Evolutionary conservation across 35 echinoderm and acorn worm genomes (phyloP).

Genomic region (Apostichopus parvimensis): DNA sequence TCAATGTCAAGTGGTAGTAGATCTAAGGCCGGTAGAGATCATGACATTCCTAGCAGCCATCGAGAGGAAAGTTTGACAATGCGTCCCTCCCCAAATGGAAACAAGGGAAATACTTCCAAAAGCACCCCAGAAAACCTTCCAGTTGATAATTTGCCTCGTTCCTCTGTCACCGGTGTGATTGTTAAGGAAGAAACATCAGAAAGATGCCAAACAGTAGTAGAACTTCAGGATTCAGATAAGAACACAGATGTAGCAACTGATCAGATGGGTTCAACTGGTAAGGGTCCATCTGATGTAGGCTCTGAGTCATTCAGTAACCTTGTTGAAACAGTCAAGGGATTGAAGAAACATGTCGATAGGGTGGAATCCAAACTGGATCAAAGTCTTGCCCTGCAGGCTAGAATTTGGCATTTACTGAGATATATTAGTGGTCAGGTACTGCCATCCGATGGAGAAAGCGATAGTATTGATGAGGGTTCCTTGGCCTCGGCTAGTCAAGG

Average conservation of each 20-base stretch:
- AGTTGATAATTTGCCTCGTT: not conserved
- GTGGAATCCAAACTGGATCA: conserved; percentile 13
- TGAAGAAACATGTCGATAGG: conserved; percentile 2
- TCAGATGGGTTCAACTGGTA: not conserved
- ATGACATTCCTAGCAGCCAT: not conserved
- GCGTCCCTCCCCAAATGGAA: not conserved
- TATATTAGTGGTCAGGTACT: conserved; percentile 21
- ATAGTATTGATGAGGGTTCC: not conserved
- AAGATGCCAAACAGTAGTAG: not conserved
- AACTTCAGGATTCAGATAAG: not conserved
- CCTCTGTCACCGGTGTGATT: not conserved
- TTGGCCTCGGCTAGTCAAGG: not conserved
- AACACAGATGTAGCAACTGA: not conserved
- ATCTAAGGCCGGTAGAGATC: not conserved
- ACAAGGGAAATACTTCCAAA: not conserved
- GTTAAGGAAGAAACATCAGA: not conserved
- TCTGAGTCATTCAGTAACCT: not conserved
- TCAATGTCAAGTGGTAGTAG: not conserved
- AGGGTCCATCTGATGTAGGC: not conserved
- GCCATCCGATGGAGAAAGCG: not conserved
- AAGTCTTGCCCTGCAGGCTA: conserved; percentile 24
- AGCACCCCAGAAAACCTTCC: not conserved
- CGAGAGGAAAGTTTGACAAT: not conserved
- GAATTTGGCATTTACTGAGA: conserved; percentile 37
- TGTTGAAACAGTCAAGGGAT: not conserved